Base-by-base conservation (phyloP, 2,888 invertebrate genomes). In the Nemoura dubitans region DNA sequence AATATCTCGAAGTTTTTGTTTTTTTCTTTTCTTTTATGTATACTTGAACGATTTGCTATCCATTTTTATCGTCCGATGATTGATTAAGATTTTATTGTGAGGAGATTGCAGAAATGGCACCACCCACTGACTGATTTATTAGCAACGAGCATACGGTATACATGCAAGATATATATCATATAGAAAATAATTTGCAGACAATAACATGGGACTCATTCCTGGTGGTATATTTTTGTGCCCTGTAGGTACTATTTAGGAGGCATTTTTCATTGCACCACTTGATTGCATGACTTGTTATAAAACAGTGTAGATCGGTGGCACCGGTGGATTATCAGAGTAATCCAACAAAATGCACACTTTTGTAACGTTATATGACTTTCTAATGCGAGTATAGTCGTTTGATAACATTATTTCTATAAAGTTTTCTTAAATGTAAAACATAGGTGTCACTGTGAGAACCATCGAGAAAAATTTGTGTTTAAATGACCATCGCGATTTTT, bases 41-140 rank as follows among this genome's bases (percentile, higher is more conserved):
- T 81, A 81, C 28, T 16, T 81, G 14, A 10, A n/a, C 28, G 28
- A 29, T 81, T 29, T 81, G 16, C 30, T 21, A 81, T 81, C 10
- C n/a, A 16, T 81, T 29, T 28, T 81, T 81, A 28, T 29, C 14
- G 30, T 30, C 14, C 30, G 30, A 16, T 81, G 59, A 59, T 59
- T 21, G 59, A 59, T 59, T 59, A 59, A 21, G 21, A 59, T 59
- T 59, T 7, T 21, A 59, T 59, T 59, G 59, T 21, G 59, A 36
- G 59, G 59, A 14, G 10, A 21, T 59, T 59, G 59, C 21, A 21
- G 21, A 59, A 59, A 7, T 21, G 59, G 59, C 59, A 59, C 59
- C 59, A 59, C 59, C 59, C 59, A 59, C 59, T 59, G 59, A 59
- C 14, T 59, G 59, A 59, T 59, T 59, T 59, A 59, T 59, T 59